Percentiles rank a stretch among this genome's conserved stretches.
Evolutionary conservation across 1,140 invertebrate genomes (phyloP).

Genomic region (Magallana gigas): DNA sequence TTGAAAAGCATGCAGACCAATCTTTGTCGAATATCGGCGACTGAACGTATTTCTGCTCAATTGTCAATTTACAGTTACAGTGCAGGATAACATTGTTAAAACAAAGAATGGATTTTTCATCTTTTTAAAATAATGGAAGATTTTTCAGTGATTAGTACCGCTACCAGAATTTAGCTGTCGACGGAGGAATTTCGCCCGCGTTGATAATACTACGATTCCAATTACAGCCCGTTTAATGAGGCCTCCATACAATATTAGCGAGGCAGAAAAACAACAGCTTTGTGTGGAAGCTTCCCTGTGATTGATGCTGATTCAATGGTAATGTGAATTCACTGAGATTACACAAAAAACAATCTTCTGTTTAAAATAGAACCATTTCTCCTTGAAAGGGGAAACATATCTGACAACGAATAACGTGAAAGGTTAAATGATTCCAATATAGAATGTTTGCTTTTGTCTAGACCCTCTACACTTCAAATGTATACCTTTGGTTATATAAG

Average conservation of each 20-base stretch:
- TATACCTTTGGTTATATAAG: too few relatives aligned
- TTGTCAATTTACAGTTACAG: slow-evolving; percentile 16
- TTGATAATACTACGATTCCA: slow-evolving; percentile 15
- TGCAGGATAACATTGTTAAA: slow-evolving; percentile 9
- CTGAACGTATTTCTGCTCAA: background rate
- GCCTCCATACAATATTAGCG: slow-evolving; percentile 11
- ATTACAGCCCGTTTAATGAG: slow-evolving; percentile 22
- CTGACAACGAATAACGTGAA: too few relatives aligned
- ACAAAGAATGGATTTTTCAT: background rate
- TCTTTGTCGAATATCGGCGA: background rate
- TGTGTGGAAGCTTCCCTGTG: background rate
- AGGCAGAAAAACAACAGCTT: slow-evolving; percentile 32
- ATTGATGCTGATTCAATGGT: slow-evolving; percentile 1
- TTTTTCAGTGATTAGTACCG: slow-evolving; percentile 22
- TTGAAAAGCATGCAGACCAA: background rate
- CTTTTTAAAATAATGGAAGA: slow-evolving; percentile 28
- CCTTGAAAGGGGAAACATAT: too few relatives aligned
- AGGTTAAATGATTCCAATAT: too few relatives aligned
- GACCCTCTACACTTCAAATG: too few relatives aligned
- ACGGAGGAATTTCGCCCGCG: background rate
- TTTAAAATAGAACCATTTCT: too few relatives aligned
- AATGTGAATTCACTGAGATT: background rate
- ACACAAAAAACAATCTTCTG: too few relatives aligned
- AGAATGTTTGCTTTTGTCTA: too few relatives aligned
- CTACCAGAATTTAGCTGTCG: background rate